phyloP scores from a whole-genome alignment of 2,797 vertebrate species.

The Mus caroli region DNA sequence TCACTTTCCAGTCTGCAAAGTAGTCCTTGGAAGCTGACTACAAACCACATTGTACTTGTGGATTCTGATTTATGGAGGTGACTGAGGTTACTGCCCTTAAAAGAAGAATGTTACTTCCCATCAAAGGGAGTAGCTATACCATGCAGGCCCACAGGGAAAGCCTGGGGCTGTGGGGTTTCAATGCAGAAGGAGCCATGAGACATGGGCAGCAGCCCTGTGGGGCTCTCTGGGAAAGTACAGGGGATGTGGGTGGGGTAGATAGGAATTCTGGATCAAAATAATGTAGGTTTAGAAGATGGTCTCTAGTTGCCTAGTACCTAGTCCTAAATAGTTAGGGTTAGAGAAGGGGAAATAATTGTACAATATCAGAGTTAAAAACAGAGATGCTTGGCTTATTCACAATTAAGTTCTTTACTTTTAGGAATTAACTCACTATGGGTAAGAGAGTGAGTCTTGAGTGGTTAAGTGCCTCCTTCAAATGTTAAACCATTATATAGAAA shows the following conservation, averaged over 20 bases:
- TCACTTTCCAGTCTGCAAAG: background rate
- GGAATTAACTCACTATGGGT: background rate
- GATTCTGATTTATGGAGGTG: constrained; percentile 43
- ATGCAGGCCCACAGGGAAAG: background rate
- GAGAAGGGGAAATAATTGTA: background rate
- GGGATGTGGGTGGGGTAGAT: background rate
- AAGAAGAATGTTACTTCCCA: background rate
- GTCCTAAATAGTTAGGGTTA: background rate
- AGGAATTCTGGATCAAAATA: background rate
- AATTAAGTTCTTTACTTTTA: background rate
- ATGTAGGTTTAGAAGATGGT: background rate
- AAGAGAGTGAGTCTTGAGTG: background rate
- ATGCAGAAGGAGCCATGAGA: background rate
- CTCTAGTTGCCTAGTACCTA: background rate
- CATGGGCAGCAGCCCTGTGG: background rate
- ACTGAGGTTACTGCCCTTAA: background rate
- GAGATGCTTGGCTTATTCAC: background rate
- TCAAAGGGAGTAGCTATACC: background rate
- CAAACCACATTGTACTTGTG: background rate
- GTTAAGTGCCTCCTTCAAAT: background rate
- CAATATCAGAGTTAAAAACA: background rate
- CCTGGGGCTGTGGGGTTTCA: background rate
- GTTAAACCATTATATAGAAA: background rate
- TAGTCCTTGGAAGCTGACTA: background rate
- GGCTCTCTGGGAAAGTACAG: background rate